Base-by-base conservation (phyloP, 1,140 invertebrate genomes). In the Ephestia elutella region DNA sequence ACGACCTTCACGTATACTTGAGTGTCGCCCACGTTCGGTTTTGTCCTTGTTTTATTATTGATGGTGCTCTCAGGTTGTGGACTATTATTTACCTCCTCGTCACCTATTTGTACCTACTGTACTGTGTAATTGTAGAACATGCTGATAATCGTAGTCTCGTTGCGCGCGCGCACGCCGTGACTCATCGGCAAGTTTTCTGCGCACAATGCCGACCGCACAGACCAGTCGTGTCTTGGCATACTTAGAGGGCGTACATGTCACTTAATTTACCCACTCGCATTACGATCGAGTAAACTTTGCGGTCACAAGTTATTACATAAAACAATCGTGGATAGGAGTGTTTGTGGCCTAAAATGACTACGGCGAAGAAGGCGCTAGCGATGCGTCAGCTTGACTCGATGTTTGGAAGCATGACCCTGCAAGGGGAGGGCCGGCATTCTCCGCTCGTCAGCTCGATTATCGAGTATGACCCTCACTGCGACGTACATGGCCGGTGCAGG, bases 371-470 rank as follows among this genome's bases (percentile, higher is more conserved):
- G 66, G 91, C 91, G 49, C 89, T 91, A 25, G 92, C 93, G 1
- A 92, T 94, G 70, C 92, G 91, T 60, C 91, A 93, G 48, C 77
- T 95, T 66, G 93, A 95, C 73, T 92, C 91, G 0, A 90, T 95
- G 59, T 94, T 95, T 78, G 90, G 90, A 30, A 92, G 91, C 66
- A 90, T 92, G 38, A 92, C 90, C 70, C 65, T 94, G 55, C 92
- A 93, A 18, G 79, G 83, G 57, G 76, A 79, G 67, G 85, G 76
- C 32, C 81, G 74, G 53, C 78, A 78, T 64, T 81, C 75, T 21
- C 89, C 89, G 17, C 83, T 90, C 49, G 78, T 90, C 35, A 86
- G 80, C 63, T 84, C 90, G 1, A 89, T 90, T 59, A 84, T 92
- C 13, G 92, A 92, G 72, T 80, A 90, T 49, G 90, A 91, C 66